phyloP scores from a whole-genome alignment of 2,113 vertebrate genomes.

The Myodes glareolus region DNA sequence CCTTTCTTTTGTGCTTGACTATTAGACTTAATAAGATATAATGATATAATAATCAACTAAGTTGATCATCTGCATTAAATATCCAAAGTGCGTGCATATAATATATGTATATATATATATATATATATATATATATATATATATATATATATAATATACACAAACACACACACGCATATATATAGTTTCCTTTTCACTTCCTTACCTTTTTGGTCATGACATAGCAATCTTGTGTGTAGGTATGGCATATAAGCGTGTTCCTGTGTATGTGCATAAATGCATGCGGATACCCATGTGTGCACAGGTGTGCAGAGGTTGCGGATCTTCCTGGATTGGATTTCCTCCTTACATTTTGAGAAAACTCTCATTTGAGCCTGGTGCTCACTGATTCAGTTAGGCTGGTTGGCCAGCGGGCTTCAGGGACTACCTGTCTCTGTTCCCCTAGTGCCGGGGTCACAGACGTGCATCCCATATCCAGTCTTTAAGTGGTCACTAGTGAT shows the following conservation, averaged over 20 bases:
- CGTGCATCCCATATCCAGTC: neutral
- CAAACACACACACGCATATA: no score
- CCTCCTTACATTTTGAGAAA: neutral
- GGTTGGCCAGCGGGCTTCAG: no score
- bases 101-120: neutral
- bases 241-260: neutral
- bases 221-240: neutral
- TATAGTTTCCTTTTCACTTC: conserved; percentile 14
- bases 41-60: no score
- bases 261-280: neutral
- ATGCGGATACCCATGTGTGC: no score
- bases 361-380: no score
- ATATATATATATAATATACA: no score
- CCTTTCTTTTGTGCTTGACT: conserved; percentile 51
- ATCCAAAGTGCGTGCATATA: neutral
- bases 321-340: neutral
- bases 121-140: rapidly evolving
- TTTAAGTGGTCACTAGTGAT: neutral
- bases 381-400: neutral
- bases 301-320: neutral
- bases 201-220: neutral
- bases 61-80: conserved; percentile 28
- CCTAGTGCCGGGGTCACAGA: neutral
- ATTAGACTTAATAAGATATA: conserved; percentile 35
- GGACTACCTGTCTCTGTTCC: neutral